These are phyloP conservation scores for Drosophila conformis DNA, from an alignment of 2,888 invertebrate species.

Conservation along the genomic window DNA sequence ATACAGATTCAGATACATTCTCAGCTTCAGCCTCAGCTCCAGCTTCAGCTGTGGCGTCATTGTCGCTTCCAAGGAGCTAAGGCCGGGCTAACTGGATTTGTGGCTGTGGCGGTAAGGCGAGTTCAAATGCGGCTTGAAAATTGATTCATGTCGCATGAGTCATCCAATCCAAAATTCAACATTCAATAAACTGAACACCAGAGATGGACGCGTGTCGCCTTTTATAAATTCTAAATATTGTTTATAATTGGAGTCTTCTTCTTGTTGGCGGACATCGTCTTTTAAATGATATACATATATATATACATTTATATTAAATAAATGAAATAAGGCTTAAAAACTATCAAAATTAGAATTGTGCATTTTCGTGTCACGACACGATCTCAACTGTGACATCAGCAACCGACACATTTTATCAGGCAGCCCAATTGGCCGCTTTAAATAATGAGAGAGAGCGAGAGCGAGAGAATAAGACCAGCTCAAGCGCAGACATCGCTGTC, in stretches of 20 bases:
- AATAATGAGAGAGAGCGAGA: conserved; percentile 3
- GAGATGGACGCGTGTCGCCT: background rate
- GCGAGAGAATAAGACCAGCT: conserved; percentile 6
- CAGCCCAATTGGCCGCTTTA: conserved; percentile 44
- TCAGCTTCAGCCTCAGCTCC: conserved; percentile 18
- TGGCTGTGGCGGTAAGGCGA: conserved; percentile 51
- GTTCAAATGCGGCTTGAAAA: conserved; percentile 62
- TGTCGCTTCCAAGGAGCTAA: conserved; percentile 29
- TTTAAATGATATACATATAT: background rate
- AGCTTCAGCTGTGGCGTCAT: conserved; percentile 34
- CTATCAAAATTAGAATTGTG: background rate
- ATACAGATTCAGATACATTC: conserved; percentile 2
- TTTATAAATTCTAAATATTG: background rate
- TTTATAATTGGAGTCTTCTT: background rate
- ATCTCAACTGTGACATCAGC: background rate
- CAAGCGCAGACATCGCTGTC: conserved; percentile 12
- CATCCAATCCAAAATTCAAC: conserved; percentile 29
- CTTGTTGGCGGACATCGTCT: background rate
- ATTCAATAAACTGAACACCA: background rate
- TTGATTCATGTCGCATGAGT: conserved; percentile 72
- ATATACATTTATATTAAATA: background rate
- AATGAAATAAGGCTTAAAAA: background rate
- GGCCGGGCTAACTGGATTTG: conserved; percentile 20
- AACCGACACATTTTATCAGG: conserved; percentile 39
- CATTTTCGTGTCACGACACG: conserved; percentile 2